These are phyloP conservation scores for Epinephelus malabaricus DNA, from an alignment of 2,797 vertebrate species.

Conservation along the genomic window DNA sequence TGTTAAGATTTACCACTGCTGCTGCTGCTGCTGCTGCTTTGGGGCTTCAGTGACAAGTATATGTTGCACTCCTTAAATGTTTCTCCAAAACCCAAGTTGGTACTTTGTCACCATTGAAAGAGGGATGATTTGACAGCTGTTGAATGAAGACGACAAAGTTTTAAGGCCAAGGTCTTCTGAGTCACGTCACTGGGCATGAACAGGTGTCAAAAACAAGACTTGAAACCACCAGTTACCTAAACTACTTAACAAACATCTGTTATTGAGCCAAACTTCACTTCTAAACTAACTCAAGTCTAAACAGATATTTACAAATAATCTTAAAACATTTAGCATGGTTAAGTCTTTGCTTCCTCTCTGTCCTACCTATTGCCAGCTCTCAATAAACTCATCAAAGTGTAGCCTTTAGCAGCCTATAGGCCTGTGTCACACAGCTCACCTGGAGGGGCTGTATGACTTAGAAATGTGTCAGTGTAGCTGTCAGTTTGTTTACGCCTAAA, in stretches of 20 bases:
- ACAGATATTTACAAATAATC: constrained; percentile 15
- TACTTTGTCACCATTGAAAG: background rate
- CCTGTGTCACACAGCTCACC: constrained; percentile 68
- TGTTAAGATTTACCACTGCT: constrained; percentile 9
- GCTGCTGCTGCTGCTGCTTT: constrained; percentile 3
- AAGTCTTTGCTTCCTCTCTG: constrained; percentile 11
- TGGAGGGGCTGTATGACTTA: constrained; percentile 57
- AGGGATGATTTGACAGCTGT: constrained; percentile 9
- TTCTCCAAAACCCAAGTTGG: background rate
- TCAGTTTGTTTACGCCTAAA: constrained; percentile 69
- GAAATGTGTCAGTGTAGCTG: constrained; percentile 66
- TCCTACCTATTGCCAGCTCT: constrained; percentile 50
- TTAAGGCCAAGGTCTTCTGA: background rate
- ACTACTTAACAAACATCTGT: background rate
- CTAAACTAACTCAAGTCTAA: background rate
- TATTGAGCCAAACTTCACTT: constrained; percentile 3
- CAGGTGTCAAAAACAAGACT: background rate
- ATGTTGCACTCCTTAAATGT: background rate
- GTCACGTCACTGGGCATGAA: background rate
- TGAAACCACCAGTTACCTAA: background rate
- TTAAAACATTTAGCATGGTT: constrained; percentile 20
- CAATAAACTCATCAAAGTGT: constrained; percentile 70
- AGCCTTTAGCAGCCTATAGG: constrained; percentile 73
- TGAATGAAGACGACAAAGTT: constrained; percentile 10
- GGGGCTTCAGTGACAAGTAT: background rate